Evolutionary conservation across 1,140 invertebrate genomes (phyloP), one percentile per base, ranked within the genome.

Genomic region (Latrodectus geometricus): DNA sequence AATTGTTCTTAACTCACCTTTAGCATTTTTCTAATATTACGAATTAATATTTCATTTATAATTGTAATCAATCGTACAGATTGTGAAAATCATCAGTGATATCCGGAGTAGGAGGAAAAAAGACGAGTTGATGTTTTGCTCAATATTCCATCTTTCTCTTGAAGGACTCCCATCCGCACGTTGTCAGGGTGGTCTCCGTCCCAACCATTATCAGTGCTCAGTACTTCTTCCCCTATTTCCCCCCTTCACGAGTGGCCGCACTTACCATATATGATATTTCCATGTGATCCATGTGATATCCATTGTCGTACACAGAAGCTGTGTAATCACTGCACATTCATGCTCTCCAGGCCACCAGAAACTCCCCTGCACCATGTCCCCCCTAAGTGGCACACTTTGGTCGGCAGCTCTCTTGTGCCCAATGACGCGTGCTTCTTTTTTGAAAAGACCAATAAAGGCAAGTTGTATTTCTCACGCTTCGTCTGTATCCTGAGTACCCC

Each of bases 391-490:
- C 80, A 73, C 80, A 74, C 80, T 83, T 61, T 65, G 80, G 66
- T 52, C 70, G 35, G 35, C 54, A 52, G 48, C 56, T 83, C 80
- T 83, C 14, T 20, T 65, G 52, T 83, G 82, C 73, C 73, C 82
- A 84, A 84, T 84, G 82, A 84, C 72, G 82, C 82, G 70, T 84
- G 82, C 15, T 48, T n/a, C 49, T 75, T 84, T 81, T 84, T 84
- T 76, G 56, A 84, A 84, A 84, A 84, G 73, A 69, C 82, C 82
- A 84, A 84, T 84, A 84, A 76, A 84, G 82, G 82, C 82, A 76
- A 76, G 50, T 84, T 73, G 65, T 72, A 84, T 84, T 84, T 84
- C 82, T 84, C 82, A 84, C 82, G 82, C 69, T 76, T 84, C 56
- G 73, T 50, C 48, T 9, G 9, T 17, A 15, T 17, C 50, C n/a